These are phyloP conservation scores for Zoanthus sociatus DNA, from an alignment of 92 coral and sea anemone genomes.

Conservation along the genomic window DNA sequence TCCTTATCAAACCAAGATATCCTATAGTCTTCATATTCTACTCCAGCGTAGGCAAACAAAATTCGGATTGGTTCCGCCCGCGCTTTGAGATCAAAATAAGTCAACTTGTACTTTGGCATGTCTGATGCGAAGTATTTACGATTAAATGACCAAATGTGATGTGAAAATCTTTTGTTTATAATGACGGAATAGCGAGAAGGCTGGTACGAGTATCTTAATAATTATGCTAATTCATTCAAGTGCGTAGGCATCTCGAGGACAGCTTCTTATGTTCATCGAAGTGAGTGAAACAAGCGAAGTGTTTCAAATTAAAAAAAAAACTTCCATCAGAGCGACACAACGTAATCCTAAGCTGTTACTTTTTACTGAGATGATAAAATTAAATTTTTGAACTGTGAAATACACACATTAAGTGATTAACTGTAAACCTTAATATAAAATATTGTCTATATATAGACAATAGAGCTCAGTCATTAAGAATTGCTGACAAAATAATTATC, in stretches of 20 bases:
- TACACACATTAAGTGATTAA: too few relatives aligned
- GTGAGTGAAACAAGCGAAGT: background rate
- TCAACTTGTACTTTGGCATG: constrained; percentile 27
- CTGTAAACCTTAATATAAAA: too few relatives aligned
- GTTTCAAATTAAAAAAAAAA: background rate
- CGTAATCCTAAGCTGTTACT: too few relatives aligned
- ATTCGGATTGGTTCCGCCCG: constrained; percentile 28
- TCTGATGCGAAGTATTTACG: background rate
- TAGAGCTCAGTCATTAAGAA: too few relatives aligned
- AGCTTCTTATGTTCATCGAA: background rate
- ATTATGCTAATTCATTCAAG: background rate
- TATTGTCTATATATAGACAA: too few relatives aligned
- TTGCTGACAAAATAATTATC: too few relatives aligned
- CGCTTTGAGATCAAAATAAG: constrained; percentile 16
- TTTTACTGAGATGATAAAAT: too few relatives aligned
- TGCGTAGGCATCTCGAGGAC: background rate
- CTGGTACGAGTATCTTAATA: background rate
- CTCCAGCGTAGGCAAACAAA: constrained; percentile 1
- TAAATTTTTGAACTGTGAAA: too few relatives aligned
- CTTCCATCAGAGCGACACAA: background rate
- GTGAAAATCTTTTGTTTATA: background rate
- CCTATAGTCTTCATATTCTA: background rate
- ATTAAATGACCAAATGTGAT: background rate
- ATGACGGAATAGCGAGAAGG: background rate
- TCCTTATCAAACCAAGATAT: background rate